Base-by-base conservation (phyloP, 2,113 vertebrate species). In the Scopus umbretta region DNA sequence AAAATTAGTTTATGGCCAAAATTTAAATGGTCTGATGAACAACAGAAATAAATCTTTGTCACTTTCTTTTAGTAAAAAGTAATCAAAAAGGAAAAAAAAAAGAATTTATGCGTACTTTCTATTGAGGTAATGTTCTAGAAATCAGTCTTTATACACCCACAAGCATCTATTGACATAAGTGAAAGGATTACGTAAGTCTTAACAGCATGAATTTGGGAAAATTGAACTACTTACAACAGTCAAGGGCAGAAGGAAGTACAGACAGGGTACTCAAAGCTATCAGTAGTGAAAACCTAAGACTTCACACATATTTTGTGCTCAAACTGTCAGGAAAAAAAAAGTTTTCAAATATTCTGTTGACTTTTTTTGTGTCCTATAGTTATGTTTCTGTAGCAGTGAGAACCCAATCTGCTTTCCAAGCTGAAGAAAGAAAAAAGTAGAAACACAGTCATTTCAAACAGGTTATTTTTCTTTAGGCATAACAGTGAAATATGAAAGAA, bases 101-200 rank as follows among this genome's bases (percentile, higher is more conserved):
- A 66, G 53, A 90, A 88, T 66, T 83, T 73, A 56, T 49, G 55
- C 2, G 2, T 76, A 71, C 70, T 80, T 86, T 84, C 47, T 81
- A 75, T 34, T 78, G 47, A 93, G 30, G 73, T 32, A 86, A 63
- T 52, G 30, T 59, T 93, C 88, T 58, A 82, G 90, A 89, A 80
- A 92, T 73, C 50, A 27, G 67, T 87, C 65, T 79, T 70, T 87
- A 13, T 68, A 96, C 92, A 91, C 81, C 88, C 94, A 94, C 94
- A 82, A 87, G 74, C 18, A 40, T 61, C 66, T 95, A 85, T 0
- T 67, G 86, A 91, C 82, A 75, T 65, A 73, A 95, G 56, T 88
- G 86, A 80, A 93, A 95, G 67, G 26, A 92, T 94, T 94, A 86
- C 13, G 0, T 91, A 94, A 78, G 43, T 63, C 43, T 88, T 95